A percentile compares a stretch with the other conserved stretches of the same genome.
Evolutionary conservation across 2,797 vertebrate species (phyloP).

Genomic region (Parauchenoglanis punctatus): DNA sequence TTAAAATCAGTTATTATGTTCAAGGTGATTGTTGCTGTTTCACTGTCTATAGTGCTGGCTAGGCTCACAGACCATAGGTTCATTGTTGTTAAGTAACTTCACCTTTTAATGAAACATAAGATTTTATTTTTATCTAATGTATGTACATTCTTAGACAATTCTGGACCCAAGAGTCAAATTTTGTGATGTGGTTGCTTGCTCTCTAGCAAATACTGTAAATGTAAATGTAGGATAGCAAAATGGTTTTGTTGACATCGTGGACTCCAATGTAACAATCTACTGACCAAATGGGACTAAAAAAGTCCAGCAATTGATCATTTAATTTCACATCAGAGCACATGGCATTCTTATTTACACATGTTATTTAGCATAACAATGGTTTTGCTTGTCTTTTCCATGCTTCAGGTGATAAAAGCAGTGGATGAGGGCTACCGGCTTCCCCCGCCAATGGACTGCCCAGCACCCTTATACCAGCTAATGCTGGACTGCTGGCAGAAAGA

Average conservation of each 20-base stretch:
- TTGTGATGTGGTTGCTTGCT: background rate
- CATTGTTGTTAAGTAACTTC: slow-evolving; percentile 15
- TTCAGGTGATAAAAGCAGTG: slow-evolving; percentile 96
- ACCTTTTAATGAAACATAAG: background rate
- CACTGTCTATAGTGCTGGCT: background rate
- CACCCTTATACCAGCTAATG: slow-evolving; percentile 97
- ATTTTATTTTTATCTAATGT: background rate
- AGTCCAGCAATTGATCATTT: background rate
- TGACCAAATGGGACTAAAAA: background rate
- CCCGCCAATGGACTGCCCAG: slow-evolving; percentile 98
- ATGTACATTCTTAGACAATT: background rate
- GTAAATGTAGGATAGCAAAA: background rate
- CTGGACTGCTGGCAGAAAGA: slow-evolving; percentile 99
- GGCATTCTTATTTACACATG: background rate
- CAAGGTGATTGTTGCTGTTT: slow-evolving; percentile 1
- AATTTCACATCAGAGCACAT: slow-evolving; percentile 15
- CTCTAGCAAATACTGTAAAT: background rate
- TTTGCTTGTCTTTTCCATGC: background rate
- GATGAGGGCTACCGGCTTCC: slow-evolving; percentile 97
- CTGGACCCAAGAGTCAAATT: background rate
- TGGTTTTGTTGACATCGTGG: background rate
- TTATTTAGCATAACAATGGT: slow-evolving; percentile 2
- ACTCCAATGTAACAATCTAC: background rate
- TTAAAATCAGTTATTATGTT: slow-evolving; percentile 1
- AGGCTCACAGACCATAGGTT: background rate